Conservation (phyloP, 2,888 invertebrate genomes). For the Lepidonotus clava region DNA sequence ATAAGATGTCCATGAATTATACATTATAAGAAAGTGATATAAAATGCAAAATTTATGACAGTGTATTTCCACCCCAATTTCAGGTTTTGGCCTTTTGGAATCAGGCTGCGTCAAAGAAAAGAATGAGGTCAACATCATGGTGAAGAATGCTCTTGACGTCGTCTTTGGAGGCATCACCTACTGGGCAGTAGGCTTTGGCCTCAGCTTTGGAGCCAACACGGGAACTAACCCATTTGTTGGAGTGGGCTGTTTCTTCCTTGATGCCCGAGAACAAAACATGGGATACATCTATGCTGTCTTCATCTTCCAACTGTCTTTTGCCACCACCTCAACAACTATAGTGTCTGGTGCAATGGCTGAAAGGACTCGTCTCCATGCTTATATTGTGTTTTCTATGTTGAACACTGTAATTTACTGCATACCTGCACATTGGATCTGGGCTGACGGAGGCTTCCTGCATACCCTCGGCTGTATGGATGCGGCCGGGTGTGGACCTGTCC, state of each 20-base stretch:
- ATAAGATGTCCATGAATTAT: too few species aligned
- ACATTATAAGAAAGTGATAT: too few species aligned
- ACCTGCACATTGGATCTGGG: conserved; percentile 70
- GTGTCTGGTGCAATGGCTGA: conserved; percentile 79
- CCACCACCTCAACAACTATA: conserved; percentile 86
- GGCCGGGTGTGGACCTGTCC: conserved; percentile 65
- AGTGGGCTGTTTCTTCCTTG: conserved; percentile 80
- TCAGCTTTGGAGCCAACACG: conserved; percentile 86
- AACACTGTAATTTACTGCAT: conserved; percentile 81
- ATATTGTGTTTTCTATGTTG: conserved; percentile 75
- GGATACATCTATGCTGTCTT: conserved; percentile 59
- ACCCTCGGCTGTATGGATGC: conserved; percentile 63
- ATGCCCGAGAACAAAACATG: conserved; percentile 59
- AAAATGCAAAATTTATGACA: too few species aligned
- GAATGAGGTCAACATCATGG: conserved; percentile 98
- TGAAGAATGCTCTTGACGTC: conserved; percentile 97
- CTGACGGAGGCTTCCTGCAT: conserved; percentile 67
- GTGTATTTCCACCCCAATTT: too few species aligned
- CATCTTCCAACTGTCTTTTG: conserved; percentile 84
- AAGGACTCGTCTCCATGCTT: conserved; percentile 74
- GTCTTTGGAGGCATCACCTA: conserved; percentile 95
- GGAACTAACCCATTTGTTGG: conserved; percentile 77
- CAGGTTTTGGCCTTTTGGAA: conserved; percentile 95
- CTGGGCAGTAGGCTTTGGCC: conserved; percentile 96
- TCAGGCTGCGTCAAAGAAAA: conserved; percentile 89